Conservation (phyloP, 2,797 vertebrate genomes). For the Sebastes nivosus region DNA sequence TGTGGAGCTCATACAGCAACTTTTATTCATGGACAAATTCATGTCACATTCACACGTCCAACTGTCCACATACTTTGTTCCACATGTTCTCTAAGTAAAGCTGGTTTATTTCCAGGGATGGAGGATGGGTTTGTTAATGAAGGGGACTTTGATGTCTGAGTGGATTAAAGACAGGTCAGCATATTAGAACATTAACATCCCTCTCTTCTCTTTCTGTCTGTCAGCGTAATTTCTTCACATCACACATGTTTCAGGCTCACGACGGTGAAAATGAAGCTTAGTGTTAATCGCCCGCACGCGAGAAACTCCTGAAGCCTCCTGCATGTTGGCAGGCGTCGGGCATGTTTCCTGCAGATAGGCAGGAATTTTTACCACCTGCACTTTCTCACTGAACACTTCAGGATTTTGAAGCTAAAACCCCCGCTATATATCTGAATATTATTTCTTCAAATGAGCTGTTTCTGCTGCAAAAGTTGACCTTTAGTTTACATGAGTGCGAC, state of each 20-base stretch:
- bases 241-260: neutral
- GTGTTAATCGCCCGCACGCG: slow-evolving; percentile 9
- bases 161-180: slow-evolving; percentile 16
- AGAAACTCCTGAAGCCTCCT: neutral
- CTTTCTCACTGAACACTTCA: neutral
- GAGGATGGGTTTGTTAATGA: neutral
- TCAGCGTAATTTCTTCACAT: slow-evolving; percentile 5
- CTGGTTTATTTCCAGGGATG: neutral
- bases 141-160: neutral
- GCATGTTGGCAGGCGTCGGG: slow-evolving; percentile 1
- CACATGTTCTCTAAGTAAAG: neutral
- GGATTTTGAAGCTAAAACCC: slow-evolving; percentile 8
- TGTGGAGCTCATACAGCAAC: too few relatives aligned
- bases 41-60: neutral
- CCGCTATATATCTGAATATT: neutral
- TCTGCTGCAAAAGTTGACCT: neutral
- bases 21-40: neutral
- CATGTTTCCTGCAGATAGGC: slow-evolving; percentile 23
- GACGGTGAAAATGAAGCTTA: slow-evolving; percentile 7
- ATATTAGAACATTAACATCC: slow-evolving; percentile 6
- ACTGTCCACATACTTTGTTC: neutral
- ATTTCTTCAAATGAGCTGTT: neutral
- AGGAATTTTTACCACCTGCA: neutral
- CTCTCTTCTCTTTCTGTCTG: neutral
- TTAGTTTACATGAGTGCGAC: neutral